Evolutionary conservation across 2,888 invertebrate genomes (phyloP).

Genomic region (Papilio elwesi): DNA sequence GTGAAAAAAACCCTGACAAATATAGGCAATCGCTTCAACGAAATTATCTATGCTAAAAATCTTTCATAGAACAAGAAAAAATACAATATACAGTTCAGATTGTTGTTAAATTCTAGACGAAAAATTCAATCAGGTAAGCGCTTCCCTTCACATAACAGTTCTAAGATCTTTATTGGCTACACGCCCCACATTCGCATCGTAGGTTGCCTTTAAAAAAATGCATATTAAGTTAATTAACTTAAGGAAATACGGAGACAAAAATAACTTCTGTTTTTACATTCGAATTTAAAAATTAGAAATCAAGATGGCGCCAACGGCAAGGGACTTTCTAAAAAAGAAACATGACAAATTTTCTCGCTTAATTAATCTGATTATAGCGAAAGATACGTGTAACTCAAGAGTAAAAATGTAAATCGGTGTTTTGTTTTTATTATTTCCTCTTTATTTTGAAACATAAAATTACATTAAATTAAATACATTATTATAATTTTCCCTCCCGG

Average conservation of each 20-base stretch:
- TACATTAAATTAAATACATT: conserved; percentile 14
- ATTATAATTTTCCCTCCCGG: conserved; percentile 13
- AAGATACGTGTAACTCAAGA: conserved; percentile 1
- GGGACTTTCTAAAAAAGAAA: conserved; percentile 16
- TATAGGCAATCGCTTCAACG: too few species aligned
- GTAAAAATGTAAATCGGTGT: conserved; percentile 18
- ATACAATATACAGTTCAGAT: too few species aligned
- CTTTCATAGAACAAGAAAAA: too few species aligned
- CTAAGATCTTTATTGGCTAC: too few species aligned
- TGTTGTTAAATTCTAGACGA: too few species aligned
- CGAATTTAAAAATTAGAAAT: background rate
- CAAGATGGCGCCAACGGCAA: background rate
- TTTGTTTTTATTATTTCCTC: background rate
- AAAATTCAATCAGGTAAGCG: too few species aligned
- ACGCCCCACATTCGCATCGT: too few species aligned
- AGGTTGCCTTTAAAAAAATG: too few species aligned
- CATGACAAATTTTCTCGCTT: background rate
- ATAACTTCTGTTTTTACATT: background rate
- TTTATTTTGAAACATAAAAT: conserved; percentile 13
- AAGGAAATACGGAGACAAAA: background rate
- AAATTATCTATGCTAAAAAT: too few species aligned
- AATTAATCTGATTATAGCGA: conserved; percentile 12
- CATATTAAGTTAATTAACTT: too few species aligned
- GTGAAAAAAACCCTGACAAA: too few species aligned
- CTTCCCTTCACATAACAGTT: too few species aligned